A percentile compares a stretch with the other conserved stretches of the same genome.
Conservation (phyloP, 2,797 vertebrate species). For the Rhinogobio ventralis region DNA sequence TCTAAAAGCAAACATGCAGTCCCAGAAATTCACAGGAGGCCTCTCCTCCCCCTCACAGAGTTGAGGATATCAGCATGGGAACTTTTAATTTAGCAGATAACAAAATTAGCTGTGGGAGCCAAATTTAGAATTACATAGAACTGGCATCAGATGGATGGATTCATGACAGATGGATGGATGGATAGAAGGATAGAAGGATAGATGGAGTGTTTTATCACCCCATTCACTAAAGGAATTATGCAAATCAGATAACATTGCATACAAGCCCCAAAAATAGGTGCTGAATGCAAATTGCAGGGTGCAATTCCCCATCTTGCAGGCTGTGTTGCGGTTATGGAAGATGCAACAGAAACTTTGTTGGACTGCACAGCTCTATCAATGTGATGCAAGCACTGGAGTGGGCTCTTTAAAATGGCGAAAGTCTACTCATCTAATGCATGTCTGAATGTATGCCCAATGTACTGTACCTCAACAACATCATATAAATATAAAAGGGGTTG, state of each 20-base stretch:
- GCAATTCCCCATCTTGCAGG: background rate
- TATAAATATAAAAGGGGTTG: background rate
- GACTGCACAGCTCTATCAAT: background rate
- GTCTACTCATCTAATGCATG: background rate
- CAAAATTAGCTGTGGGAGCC: slow-evolving; percentile 29
- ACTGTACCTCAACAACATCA: background rate
- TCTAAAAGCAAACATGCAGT: slow-evolving; percentile 5
- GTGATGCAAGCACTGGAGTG: background rate
- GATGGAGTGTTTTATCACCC: slow-evolving; percentile 10
- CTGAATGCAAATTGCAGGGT: slow-evolving; percentile 3
- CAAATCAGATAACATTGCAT: slow-evolving; percentile 27
- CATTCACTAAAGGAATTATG: slow-evolving; percentile 12
- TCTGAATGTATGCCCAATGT: background rate
- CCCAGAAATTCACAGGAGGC: slow-evolving; percentile 31
- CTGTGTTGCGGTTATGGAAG: background rate
- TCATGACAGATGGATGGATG: slow-evolving; percentile 32
- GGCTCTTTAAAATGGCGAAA: no score
- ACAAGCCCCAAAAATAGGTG: background rate
- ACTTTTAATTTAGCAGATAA: slow-evolving; percentile 39
- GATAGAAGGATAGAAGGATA: slow-evolving; percentile 15
- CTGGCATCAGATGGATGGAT: slow-evolving; percentile 14
- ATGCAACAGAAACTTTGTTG: background rate
- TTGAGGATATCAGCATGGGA: slow-evolving; percentile 29
- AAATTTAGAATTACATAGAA: slow-evolving; percentile 29
- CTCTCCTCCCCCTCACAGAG: slow-evolving; percentile 8